Conservation (phyloP, 2,888 invertebrate species). For the Drosophila bunnanda region DNA sequence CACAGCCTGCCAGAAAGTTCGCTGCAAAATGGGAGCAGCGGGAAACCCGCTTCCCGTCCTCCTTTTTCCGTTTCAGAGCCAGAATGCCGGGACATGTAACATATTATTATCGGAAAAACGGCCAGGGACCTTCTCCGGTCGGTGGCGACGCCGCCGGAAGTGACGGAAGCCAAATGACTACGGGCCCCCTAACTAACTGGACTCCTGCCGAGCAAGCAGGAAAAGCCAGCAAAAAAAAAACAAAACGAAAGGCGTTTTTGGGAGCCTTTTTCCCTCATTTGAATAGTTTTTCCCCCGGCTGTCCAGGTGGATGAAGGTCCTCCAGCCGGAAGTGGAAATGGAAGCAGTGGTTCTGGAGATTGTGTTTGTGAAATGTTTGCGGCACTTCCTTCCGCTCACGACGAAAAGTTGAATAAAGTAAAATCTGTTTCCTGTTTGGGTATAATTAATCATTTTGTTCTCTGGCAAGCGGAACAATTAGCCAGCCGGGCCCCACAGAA, state of each 20-base stretch:
- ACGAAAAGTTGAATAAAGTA: slow-evolving; percentile 75
- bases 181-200: slow-evolving; percentile 10
- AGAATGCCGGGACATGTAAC: slow-evolving; percentile 59
- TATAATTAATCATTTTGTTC: slow-evolving; percentile 79
- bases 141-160: slow-evolving; percentile 63
- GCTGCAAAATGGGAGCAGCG: slow-evolving; percentile 9
- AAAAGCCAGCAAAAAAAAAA: slow-evolving; percentile 18
- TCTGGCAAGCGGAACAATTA: slow-evolving; percentile 78
- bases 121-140: slow-evolving; percentile 42
- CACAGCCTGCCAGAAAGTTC: slow-evolving; percentile 50
- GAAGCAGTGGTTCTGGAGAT: slow-evolving; percentile 31
- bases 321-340: slow-evolving; percentile 38
- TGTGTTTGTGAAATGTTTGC: slow-evolving; percentile 76
- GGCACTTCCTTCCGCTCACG: slow-evolving; percentile 76
- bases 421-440: slow-evolving; percentile 80
- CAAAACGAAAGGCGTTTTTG: slow-evolving; percentile 33
- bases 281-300: slow-evolving; percentile 62
- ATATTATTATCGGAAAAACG: slow-evolving; percentile 77
- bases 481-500: slow-evolving; percentile 40
- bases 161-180: slow-evolving; percentile 73
- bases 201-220: slow-evolving; percentile 13
- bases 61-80: slow-evolving; percentile 11
- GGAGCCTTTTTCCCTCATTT: slow-evolving; percentile 56
- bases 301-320: slow-evolving; percentile 42
- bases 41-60: not conserved